These are phyloP conservation scores for Sebastes minor DNA, from an alignment of 2,797 vertebrate genomes.

Conservation along the genomic window DNA sequence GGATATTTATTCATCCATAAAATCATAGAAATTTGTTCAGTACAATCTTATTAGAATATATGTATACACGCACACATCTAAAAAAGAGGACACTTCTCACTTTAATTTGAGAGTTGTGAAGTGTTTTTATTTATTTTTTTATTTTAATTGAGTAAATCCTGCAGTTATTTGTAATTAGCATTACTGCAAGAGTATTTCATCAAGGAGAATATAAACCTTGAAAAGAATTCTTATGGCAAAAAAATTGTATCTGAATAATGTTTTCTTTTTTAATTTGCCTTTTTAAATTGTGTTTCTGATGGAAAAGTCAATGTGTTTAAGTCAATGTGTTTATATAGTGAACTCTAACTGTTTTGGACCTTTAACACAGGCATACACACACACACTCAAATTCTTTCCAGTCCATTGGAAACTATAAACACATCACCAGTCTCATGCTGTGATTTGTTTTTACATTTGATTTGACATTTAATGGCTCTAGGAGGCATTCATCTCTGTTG, in stretches of 20 bases:
- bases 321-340: background rate
- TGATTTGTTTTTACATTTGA: slow-evolving; percentile 44
- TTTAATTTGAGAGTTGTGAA: background rate
- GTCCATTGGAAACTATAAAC: slow-evolving; percentile 34
- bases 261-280: background rate
- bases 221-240: background rate
- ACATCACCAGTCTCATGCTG: slow-evolving; percentile 20
- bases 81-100: background rate
- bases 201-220: background rate
- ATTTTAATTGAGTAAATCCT: background rate
- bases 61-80: background rate
- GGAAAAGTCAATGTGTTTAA: background rate
- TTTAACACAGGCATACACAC: background rate
- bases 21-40: background rate
- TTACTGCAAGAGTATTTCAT: background rate
- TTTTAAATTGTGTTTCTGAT: background rate
- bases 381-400: slow-evolving; percentile 13
- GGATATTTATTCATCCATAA: background rate
- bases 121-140: no score
- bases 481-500: slow-evolving; percentile 20
- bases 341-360: background rate
- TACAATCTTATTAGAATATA: background rate
- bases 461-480: slow-evolving; percentile 37
- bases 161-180: background rate
- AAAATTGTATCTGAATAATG: background rate